A percentile compares a stretch with the other conserved stretches of the same genome.
Conservation (phyloP, 2,797 vertebrate species). For the Echeneis naucrates region DNA sequence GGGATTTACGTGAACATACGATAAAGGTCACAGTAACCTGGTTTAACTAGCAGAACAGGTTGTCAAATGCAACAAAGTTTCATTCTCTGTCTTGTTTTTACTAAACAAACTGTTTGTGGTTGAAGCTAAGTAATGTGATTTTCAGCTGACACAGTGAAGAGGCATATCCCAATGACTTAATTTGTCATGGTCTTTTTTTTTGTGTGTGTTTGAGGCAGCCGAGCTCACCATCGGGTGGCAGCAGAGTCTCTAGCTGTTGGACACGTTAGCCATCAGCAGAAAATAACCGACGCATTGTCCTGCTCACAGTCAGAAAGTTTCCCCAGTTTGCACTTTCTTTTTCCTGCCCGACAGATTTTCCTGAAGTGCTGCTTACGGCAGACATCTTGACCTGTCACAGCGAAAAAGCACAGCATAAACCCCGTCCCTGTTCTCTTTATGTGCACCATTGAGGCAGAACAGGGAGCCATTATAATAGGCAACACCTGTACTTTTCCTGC, state of each 20-base stretch:
- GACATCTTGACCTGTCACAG: not conserved
- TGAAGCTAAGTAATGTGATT: no score
- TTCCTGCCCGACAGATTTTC: not conserved
- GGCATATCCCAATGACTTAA: no score
- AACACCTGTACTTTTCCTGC: not conserved
- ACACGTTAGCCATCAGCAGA: not conserved
- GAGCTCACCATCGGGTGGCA: conserved; percentile 45
- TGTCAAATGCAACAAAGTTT: no score
- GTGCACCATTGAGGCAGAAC: not conserved
- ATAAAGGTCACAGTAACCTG: no score
- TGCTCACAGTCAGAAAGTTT: not conserved
- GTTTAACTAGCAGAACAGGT: no score
- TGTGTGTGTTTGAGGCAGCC: not conserved
- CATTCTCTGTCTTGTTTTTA: no score
- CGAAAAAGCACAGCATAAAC: not conserved
- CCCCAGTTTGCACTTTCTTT: no score
- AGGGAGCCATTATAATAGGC: not conserved
- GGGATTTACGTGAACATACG: no score
- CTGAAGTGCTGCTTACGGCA: not conserved
- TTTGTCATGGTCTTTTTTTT: not conserved
- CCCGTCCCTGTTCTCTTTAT: not conserved
- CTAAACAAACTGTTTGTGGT: no score
- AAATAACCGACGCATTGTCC: not conserved
- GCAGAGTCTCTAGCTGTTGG: conserved; percentile 1
- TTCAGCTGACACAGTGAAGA: no score